A percentile compares a stretch with the other conserved stretches of the same genome.
Evolutionary conservation across 2,113 vertebrate species (phyloP).

Genomic region (Chaetodon auriga): DNA sequence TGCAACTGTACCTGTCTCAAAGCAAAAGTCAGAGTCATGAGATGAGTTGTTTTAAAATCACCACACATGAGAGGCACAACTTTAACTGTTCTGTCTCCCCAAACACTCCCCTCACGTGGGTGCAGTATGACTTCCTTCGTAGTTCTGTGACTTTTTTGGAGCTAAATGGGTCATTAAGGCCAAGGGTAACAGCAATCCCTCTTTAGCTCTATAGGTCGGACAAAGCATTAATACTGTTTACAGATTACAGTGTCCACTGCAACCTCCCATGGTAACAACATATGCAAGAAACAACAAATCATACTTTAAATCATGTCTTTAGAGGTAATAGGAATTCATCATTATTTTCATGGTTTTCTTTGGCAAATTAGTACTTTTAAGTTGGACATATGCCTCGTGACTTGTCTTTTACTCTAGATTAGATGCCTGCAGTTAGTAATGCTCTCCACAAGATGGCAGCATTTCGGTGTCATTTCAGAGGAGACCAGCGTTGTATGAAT

Average conservation of each 20-base stretch:
- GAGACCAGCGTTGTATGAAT: constrained; percentile 9
- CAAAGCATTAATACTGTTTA: background rate
- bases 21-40: constrained; percentile 19
- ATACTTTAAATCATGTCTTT: background rate
- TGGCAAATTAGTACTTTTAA: background rate
- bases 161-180: background rate
- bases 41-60: background rate
- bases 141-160: background rate
- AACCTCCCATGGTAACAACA: background rate
- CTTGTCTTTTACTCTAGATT: background rate
- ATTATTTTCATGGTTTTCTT: background rate
- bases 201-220: background rate
- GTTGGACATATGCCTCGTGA: background rate
- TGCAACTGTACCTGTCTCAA: constrained; percentile 45
- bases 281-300: background rate
- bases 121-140: background rate
- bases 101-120: background rate
- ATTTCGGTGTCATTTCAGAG: constrained; percentile 43
- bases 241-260: background rate
- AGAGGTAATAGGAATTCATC: background rate
- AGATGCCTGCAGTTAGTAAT: constrained; percentile 4
- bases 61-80: background rate
- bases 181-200: background rate
- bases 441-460: constrained; percentile 66
- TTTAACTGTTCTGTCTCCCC: background rate